Percentiles rank a stretch among this genome's conserved stretches.
Evolutionary conservation across 1,140 invertebrate genomes (phyloP).

Genomic region (Hydropsyche tenuis): DNA sequence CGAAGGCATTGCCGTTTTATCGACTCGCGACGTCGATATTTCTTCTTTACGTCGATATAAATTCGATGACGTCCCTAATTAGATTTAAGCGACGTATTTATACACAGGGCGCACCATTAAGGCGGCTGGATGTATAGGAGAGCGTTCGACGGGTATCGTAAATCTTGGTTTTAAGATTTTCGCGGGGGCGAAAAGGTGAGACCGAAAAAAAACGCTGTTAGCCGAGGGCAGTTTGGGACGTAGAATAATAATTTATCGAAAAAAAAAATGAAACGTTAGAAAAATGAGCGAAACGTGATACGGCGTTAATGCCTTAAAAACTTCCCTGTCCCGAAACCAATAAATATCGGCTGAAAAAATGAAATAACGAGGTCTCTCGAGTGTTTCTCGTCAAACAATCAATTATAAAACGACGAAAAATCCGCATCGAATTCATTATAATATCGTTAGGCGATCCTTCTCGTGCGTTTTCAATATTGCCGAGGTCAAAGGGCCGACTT

Average conservation of each 20-base stretch:
- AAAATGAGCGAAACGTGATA: slow-evolving; percentile 35
- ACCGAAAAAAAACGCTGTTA: no score
- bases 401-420: no score
- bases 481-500: no score
- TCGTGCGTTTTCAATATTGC: no score
- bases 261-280: slow-evolving; percentile 27
- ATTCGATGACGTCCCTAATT: neutral
- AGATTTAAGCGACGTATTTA: neutral
- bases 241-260: slow-evolving; percentile 27
- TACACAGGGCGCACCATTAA: no score
- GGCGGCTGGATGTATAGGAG: no score
- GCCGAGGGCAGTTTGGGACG: no score
- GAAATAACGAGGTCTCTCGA: slow-evolving; percentile 27
- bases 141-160: neutral
- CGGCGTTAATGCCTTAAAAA: slow-evolving; percentile 28
- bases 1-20: neutral
- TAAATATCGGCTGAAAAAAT: slow-evolving; percentile 23
- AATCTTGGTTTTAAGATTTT: slow-evolving; percentile 5
- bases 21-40: neutral
- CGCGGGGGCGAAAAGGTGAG: neutral
- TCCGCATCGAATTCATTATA: no score
- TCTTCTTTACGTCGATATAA: neutral
- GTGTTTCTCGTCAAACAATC: no score
- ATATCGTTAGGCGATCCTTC: no score
- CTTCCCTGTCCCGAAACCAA: slow-evolving; percentile 20